A percentile compares a stretch with the other conserved stretches of the same genome.
Evolutionary conservation across 2,113 vertebrate species (phyloP).

Genomic region (Syngnathus scovelli): DNA sequence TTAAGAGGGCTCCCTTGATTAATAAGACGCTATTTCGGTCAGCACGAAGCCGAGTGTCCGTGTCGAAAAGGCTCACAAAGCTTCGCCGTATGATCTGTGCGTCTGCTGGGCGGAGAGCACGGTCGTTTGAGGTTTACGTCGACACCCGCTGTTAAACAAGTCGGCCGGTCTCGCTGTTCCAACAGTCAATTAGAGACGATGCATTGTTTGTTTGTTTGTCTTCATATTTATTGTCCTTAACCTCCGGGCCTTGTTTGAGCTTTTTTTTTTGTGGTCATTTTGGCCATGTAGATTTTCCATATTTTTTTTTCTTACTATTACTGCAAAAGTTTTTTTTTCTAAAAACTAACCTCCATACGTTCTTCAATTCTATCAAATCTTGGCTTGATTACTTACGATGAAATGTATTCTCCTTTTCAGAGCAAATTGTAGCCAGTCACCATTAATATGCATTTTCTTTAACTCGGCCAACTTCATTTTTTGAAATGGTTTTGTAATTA

Average conservation of each 20-base stretch:
- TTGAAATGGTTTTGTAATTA: conserved; percentile 74
- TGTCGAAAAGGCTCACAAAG: conserved; percentile 50
- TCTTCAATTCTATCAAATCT: conserved; percentile 55
- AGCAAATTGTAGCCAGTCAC: conserved; percentile 56
- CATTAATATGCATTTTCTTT: conserved; percentile 66
- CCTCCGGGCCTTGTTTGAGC: no score
- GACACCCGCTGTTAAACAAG: conserved; percentile 26
- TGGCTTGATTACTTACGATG: conserved; percentile 56
- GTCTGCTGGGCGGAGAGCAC: neutral
- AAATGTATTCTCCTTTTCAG: conserved; percentile 35
- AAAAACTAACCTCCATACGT: conserved; percentile 29
- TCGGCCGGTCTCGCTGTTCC: conserved; percentile 20
- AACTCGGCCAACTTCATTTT: conserved; percentile 75
- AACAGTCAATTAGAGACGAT: neutral
- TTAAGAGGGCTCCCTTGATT: conserved; percentile 30
- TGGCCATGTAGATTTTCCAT: no score
- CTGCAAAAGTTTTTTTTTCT: no score
- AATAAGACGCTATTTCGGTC: conserved; percentile 36
- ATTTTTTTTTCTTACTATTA: no score
- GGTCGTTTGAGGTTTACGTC: neutral
- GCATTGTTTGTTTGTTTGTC: neutral
- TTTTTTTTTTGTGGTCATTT: no score
- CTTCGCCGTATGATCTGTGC: conserved; percentile 39
- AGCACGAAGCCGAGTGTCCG: conserved; percentile 40
- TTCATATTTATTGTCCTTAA: neutral